A percentile compares a stretch with the other conserved stretches of the same genome.
Conservation (phyloP, 2,113 vertebrate species). For the human (Homo sapiens) region GRCh38 chr17:34512001-34512500, state of each 20-base stretch:
- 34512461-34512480: not conserved
- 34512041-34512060: rapidly evolving
- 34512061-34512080: rapidly evolving
- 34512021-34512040: not conserved
- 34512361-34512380: not conserved
- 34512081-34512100: rapidly evolving
- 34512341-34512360: not conserved
- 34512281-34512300: rapidly evolving
- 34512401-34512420: not conserved
- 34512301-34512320: not conserved
- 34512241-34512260: not conserved
- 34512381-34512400: too few species aligned
- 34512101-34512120: not conserved
- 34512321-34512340: rapidly evolving
- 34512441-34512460: not conserved
- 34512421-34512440: not conserved
- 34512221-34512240: not conserved
- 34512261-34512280: too few species aligned
- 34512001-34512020: not conserved
- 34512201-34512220: not conserved
- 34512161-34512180: rapidly evolving
- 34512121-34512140: not conserved
- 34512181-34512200: not conserved
- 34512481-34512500: not conserved
- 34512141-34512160: not conserved